These are phyloP conservation scores for Oenanthe oenanthe DNA, from an alignment of 2,113 vertebrate species.

Conservation along the genomic window DNA sequence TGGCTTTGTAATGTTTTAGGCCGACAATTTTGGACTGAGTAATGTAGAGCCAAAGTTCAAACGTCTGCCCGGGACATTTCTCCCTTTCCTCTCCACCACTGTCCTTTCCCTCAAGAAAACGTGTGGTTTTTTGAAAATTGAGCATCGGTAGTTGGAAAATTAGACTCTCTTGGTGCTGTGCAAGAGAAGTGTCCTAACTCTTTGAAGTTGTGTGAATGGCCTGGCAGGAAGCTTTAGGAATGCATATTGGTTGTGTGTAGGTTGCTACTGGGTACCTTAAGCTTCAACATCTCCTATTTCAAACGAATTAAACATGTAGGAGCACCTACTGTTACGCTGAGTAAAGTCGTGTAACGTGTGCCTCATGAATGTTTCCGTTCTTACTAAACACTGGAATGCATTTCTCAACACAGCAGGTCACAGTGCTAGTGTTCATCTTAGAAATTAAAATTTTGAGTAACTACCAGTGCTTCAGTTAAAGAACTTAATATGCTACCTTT, in stretches of 20 bases:
- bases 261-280: background rate
- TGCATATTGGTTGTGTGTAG: background rate
- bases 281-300: background rate
- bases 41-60: background rate
- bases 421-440: background rate
- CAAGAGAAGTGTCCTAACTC: background rate
- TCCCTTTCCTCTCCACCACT: background rate
- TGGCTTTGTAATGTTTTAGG: background rate
- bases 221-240: background rate
- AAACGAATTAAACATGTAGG: background rate
- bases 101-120: background rate
- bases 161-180: background rate
- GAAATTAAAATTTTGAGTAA: background rate
- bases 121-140: background rate
- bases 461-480: background rate
- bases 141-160: background rate
- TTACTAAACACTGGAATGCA: background rate
- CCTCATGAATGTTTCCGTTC: background rate
- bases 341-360: background rate
- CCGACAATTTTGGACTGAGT: background rate
- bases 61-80: accelerated
- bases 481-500: background rate
- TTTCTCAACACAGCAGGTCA: background rate
- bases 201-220: background rate
- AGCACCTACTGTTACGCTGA: background rate